Evolutionary conservation across 2,797 vertebrate genomes (phyloP).

Genomic region (Cetoscarus ocellatus): DNA sequence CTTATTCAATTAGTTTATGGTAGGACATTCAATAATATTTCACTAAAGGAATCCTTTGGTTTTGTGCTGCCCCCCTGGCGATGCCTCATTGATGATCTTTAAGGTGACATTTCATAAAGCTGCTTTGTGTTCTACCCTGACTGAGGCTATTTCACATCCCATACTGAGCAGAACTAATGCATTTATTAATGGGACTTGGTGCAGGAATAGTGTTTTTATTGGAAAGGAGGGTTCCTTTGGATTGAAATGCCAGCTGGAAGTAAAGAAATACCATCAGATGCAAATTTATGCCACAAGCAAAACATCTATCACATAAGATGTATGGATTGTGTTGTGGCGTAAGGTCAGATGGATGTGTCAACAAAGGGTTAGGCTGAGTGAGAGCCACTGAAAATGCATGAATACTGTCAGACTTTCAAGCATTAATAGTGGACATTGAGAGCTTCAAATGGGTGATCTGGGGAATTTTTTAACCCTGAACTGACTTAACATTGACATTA

Average conservation of each 20-base stretch:
- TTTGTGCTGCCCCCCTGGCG: conserved; percentile 13
- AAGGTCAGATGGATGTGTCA: conserved; percentile 35
- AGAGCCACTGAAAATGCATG: conserved; percentile 28
- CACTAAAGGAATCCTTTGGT: conserved; percentile 5
- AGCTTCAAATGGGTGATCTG: conserved; percentile 2
- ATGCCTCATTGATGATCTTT: not conserved
- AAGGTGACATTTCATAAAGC: conserved; percentile 30
- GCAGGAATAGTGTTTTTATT: not conserved
- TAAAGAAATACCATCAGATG: not conserved
- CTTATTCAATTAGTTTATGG: no score
- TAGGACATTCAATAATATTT: no score
- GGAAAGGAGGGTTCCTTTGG: conserved; percentile 20
- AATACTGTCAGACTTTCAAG: conserved; percentile 13
- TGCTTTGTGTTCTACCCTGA: not conserved
- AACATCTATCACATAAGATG: conserved; percentile 13
- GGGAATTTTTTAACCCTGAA: not conserved
- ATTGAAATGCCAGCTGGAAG: conserved; percentile 19
- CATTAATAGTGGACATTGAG: conserved; percentile 10
- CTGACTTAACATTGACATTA: conserved; percentile 28
- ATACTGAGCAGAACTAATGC: conserved; percentile 10
- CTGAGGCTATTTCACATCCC: conserved; percentile 13
- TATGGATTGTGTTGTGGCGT: conserved; percentile 8
- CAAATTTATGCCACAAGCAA: not conserved
- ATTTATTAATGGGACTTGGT: not conserved
- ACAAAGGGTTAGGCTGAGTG: conserved; percentile 6